Percentiles rank a stretch among this genome's conserved stretches.
Evolutionary conservation across 2,113 vertebrate genomes (phyloP).

Genomic region (Emydura subglobosa): DNA sequence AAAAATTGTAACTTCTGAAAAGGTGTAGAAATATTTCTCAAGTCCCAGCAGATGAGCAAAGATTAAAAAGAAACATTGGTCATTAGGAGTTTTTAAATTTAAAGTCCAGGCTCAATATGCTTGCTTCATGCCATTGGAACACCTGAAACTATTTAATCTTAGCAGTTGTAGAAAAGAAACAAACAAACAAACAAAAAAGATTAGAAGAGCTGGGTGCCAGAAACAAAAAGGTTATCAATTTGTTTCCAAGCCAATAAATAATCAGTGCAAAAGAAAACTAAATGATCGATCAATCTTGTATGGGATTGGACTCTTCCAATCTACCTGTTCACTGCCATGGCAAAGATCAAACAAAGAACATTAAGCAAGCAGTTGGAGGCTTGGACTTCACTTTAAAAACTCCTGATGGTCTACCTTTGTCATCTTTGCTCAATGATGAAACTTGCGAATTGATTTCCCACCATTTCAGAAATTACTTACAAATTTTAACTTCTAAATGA

Average conservation of each 20-base stretch:
- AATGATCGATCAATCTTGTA: background rate
- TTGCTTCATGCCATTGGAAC: background rate
- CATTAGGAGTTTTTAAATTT: background rate
- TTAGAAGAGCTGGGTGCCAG: background rate
- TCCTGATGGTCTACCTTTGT: background rate
- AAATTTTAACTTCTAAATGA: background rate
- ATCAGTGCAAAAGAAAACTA: background rate
- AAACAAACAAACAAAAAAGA: background rate
- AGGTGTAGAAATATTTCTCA: background rate
- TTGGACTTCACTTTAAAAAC: background rate
- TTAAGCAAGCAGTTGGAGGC: background rate
- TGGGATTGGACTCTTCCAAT: accelerated
- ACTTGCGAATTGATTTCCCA: background rate
- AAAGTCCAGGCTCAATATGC: background rate
- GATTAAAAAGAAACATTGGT: background rate
- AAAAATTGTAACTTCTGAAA: background rate
- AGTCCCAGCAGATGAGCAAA: background rate
- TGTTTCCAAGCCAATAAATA: background rate
- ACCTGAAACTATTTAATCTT: background rate
- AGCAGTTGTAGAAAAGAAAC: background rate
- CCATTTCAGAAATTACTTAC: background rate
- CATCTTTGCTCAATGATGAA: background rate
- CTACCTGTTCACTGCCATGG: background rate
- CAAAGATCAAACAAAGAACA: background rate
- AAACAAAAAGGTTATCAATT: conserved; percentile 2